Base-by-base conservation (phyloP, 2,113 vertebrate genomes). In the Nibea albiflora region DNA sequence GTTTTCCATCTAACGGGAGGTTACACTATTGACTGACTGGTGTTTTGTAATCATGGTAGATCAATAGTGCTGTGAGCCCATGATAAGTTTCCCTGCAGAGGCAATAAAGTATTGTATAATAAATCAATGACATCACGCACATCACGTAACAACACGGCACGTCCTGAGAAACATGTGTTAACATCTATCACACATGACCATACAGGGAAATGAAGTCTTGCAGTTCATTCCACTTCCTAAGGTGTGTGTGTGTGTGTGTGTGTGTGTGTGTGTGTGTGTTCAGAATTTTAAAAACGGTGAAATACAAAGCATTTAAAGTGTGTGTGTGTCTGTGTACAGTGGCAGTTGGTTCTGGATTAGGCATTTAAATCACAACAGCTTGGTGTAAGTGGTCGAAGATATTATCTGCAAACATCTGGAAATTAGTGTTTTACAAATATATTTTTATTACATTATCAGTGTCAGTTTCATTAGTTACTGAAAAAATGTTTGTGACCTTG, bases 1-100 rank as follows among this genome's bases (percentile, higher is more conserved):
- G 17, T 75, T 75, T 63, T 69, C 58, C 42, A 58, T 78, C 62
- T 39, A 16, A 50, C 35, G 5, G 22, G 5, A 60, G 62, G 42
- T 76, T 50, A 62, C 44, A 42, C 26, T 81, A 65, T 75, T 44
- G 73, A 68, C 75, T 47, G 42, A 56, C 61, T 17, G 26, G 12
- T 63, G 62, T 73, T 73, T 70, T 81, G 61, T 76, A 66, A 81
- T 73, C 50, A 67, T 16, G 65, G 44, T 12, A 12, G 71, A 70
- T 76, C 76, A 47, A 76, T 79, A 53, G 19, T 52, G 44, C 73
- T 50, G 46, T 15, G 22, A 63, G 11, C 57, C 31, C 3, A 67
- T 4, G 54, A 42, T 56, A 42, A 6, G 54, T 62, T 66, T 67
- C 67, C 39, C 57, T 14, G 60, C 60, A 19, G n/a, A 46, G 22